phyloP scores from a whole-genome alignment of 2,113 vertebrate genomes.

The Tachysurus vachellii region DNA sequence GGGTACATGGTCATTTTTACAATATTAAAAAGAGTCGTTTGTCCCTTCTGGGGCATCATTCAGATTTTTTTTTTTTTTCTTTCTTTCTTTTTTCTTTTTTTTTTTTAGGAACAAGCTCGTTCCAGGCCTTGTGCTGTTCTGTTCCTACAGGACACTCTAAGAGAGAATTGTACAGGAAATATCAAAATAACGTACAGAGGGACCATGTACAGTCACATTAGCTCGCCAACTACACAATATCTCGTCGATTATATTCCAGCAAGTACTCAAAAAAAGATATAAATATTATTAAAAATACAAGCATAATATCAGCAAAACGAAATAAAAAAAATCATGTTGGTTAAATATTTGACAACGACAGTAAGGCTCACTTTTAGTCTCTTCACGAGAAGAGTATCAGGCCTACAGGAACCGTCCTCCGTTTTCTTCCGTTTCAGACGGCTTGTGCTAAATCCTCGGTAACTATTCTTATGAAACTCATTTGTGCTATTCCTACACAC shows the following conservation, averaged over 20 bases:
- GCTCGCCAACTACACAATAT: slow-evolving; percentile 58
- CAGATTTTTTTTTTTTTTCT: background rate
- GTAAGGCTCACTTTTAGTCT: slow-evolving; percentile 56
- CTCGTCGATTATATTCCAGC: slow-evolving; percentile 51
- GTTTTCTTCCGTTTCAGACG: slow-evolving; percentile 8
- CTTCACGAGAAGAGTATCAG: slow-evolving; percentile 30
- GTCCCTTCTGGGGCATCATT: background rate
- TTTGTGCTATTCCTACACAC: slow-evolving; percentile 49
- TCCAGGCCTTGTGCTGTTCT: slow-evolving; percentile 33
- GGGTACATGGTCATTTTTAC: background rate
- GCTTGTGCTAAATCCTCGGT: slow-evolving; percentile 46
- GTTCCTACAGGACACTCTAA: slow-evolving; percentile 45
- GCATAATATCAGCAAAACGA: slow-evolving; percentile 51
- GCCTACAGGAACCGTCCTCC: slow-evolving; percentile 26
- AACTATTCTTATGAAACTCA: slow-evolving; percentile 16
- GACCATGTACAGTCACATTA: slow-evolving; percentile 55
- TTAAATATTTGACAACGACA: slow-evolving; percentile 59
- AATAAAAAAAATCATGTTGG: slow-evolving; percentile 43
- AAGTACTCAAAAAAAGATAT: slow-evolving; percentile 47
- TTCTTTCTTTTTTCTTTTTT: background rate
- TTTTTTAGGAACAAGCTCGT: background rate
- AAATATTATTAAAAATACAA: slow-evolving; percentile 57
- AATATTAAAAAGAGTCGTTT: background rate
- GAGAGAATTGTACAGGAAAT: slow-evolving; percentile 50
- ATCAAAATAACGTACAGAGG: slow-evolving; percentile 52